Evolutionary conservation across 2,888 invertebrate genomes (phyloP).

Genomic region (Acleris cristana): DNA sequence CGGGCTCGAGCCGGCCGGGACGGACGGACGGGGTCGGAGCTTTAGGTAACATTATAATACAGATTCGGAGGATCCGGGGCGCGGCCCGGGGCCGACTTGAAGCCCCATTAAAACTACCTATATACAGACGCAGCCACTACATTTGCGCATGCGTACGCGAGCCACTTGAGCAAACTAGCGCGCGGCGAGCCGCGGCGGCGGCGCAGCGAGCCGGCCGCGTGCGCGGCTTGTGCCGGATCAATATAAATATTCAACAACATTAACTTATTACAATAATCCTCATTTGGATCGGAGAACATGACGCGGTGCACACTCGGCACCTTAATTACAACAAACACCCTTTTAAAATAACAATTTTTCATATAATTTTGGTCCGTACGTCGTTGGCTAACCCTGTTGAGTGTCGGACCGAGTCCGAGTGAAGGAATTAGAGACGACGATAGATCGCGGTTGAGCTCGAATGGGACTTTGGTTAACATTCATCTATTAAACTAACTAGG

Average conservation of each 20-base stretch:
- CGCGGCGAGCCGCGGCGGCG: slow-evolving; percentile 47
- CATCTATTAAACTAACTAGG: slow-evolving; percentile 76
- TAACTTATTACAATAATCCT: slow-evolving; percentile 49
- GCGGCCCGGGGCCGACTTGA: slow-evolving; percentile 46
- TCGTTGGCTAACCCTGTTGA: slow-evolving; percentile 71
- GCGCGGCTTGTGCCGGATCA: slow-evolving; percentile 51
- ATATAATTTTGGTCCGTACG: slow-evolving; percentile 69
- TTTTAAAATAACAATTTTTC: slow-evolving; percentile 57
- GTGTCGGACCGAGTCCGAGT: slow-evolving; percentile 60
- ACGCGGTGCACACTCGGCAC: slow-evolving; percentile 57
- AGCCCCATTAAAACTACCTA: slow-evolving; percentile 70
- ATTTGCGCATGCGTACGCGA: slow-evolving; percentile 68
- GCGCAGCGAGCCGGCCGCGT: slow-evolving; percentile 30
- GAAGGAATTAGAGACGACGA: slow-evolving; percentile 63
- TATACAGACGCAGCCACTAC: slow-evolving; percentile 75
- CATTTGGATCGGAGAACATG: slow-evolving; percentile 47
- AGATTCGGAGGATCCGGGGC: slow-evolving; percentile 53
- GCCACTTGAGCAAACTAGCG: slow-evolving; percentile 75
- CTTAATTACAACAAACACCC: slow-evolving; percentile 58
- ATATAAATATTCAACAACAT: slow-evolving; percentile 61
- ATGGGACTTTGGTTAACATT: slow-evolving; percentile 79
- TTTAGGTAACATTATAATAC: slow-evolving; percentile 50
- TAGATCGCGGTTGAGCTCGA: slow-evolving; percentile 59
- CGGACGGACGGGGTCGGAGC: slow-evolving; percentile 55
- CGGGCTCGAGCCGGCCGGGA: slow-evolving; percentile 42